phyloP scores from a whole-genome alignment of 2,797 vertebrate genomes.

The Esox masquinongy region DNA sequence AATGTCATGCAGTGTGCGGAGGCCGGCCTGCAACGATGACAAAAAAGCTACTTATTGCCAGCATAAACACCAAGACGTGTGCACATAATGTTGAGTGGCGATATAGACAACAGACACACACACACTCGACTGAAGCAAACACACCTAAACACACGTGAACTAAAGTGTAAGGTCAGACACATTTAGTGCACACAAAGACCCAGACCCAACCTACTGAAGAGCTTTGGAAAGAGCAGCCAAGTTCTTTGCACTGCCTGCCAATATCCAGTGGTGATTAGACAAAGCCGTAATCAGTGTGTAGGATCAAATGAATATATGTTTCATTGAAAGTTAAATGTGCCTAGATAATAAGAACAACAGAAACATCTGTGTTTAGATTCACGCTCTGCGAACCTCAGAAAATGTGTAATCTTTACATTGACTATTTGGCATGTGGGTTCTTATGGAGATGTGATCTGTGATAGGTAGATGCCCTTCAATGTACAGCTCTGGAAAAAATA shows the following conservation, averaged over 20 bases:
- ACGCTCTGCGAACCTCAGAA: too few species aligned
- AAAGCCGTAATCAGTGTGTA: background rate
- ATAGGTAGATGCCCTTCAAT: too few species aligned
- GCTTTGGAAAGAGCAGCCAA: background rate
- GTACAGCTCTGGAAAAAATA: too few species aligned
- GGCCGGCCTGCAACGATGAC: conserved; percentile 85
- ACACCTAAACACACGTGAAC: conserved; percentile 9
- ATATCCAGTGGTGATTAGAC: background rate
- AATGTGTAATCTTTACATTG: too few species aligned
- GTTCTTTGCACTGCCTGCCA: background rate
- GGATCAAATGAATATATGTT: background rate
- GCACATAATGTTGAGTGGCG: background rate
- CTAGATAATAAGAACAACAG: too few species aligned
- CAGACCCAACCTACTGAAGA: background rate
- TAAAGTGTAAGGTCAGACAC: background rate
- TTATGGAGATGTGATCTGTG: too few species aligned
- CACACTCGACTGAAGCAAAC: conserved; percentile 3
- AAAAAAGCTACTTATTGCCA: conserved; percentile 19
- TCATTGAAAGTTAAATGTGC: too few species aligned
- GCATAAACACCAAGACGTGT: conserved; percentile 4
- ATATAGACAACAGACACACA: conserved; percentile 5
- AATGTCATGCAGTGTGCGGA: conserved; percentile 97
- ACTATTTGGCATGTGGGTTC: too few species aligned
- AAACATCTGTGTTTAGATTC: too few species aligned
- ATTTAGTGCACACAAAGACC: background rate